Evolutionary conservation across 1,140 invertebrate species (phyloP).

Genomic region (Globodera rostochiensis): DNA sequence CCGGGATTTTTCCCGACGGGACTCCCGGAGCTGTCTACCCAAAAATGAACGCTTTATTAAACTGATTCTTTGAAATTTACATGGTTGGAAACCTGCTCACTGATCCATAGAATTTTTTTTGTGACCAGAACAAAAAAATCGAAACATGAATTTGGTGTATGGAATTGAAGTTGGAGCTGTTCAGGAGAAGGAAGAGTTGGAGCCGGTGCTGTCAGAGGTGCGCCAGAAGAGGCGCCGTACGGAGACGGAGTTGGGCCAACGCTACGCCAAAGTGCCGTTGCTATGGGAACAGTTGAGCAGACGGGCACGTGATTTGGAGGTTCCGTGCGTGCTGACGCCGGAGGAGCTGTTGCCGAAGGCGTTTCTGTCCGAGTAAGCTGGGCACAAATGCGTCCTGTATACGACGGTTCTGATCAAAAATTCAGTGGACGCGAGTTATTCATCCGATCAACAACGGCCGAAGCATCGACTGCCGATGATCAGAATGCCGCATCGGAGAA

Average conservation of each 20-base stretch:
- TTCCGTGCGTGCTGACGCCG: slow-evolving; percentile 13
- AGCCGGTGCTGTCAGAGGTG: slow-evolving; percentile 10
- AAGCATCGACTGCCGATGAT: background rate
- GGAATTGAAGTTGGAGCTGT: too few relatives aligned
- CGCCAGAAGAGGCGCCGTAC: slow-evolving; percentile 22
- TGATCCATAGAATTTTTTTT: too few relatives aligned
- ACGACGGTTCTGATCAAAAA: background rate
- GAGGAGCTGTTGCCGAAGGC: slow-evolving; percentile 22
- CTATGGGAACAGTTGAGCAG: slow-evolving; percentile 8
- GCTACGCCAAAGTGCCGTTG: slow-evolving; percentile 9
- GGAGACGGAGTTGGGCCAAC: slow-evolving; percentile 19
- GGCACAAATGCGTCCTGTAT: background rate
- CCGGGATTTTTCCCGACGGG: too few relatives aligned
- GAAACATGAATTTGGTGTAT: too few relatives aligned
- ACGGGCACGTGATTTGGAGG: slow-evolving; percentile 19
- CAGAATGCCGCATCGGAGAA: background rate
- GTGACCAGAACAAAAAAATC: too few relatives aligned
- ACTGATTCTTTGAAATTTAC: too few relatives aligned
- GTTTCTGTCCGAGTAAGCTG: background rate
- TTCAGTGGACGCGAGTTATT: slow-evolving; percentile 9
- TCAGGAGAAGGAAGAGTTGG: slow-evolving; percentile 8
- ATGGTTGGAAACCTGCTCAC: too few relatives aligned
- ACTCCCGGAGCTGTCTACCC: background rate
- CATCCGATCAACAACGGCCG: background rate
- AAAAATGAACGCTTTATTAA: background rate